Conservation (phyloP, 2,797 vertebrate species). For the Crypturellus tataupa region DNA sequence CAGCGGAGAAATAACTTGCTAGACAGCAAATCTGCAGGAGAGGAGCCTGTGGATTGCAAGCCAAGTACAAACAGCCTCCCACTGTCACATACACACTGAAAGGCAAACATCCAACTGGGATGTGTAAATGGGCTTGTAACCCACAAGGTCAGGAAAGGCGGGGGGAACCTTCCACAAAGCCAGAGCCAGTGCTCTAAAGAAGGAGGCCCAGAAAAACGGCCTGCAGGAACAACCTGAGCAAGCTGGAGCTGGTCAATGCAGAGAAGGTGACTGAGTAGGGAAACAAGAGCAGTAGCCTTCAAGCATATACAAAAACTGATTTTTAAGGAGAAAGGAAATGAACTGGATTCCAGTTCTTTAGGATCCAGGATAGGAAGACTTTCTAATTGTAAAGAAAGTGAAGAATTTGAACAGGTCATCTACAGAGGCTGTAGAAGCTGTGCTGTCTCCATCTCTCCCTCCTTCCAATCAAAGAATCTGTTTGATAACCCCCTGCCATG, state of each 20-base stretch:
- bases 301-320: background rate
- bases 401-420: background rate
- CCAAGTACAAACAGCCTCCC: background rate
- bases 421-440: background rate
- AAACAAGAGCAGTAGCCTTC: background rate
- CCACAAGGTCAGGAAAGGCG: background rate
- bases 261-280: background rate
- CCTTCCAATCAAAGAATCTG: background rate
- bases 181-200: background rate
- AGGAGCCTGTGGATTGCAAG: background rate
- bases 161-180: background rate
- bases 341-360: background rate
- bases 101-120: background rate
- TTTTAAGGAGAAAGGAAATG: background rate
- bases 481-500: background rate
- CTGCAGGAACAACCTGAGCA: background rate
- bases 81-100: accelerated
- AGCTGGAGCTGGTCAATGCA: background rate
- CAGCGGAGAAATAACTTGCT: background rate
- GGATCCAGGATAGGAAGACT: background rate
- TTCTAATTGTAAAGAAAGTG: background rate
- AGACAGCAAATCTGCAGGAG: constrained; percentile 35
- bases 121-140: background rate
- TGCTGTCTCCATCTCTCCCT: background rate
- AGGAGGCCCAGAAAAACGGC: background rate